Conservation (phyloP, 2,113 vertebrate species). For the Vulpes ferrilata region DNA sequence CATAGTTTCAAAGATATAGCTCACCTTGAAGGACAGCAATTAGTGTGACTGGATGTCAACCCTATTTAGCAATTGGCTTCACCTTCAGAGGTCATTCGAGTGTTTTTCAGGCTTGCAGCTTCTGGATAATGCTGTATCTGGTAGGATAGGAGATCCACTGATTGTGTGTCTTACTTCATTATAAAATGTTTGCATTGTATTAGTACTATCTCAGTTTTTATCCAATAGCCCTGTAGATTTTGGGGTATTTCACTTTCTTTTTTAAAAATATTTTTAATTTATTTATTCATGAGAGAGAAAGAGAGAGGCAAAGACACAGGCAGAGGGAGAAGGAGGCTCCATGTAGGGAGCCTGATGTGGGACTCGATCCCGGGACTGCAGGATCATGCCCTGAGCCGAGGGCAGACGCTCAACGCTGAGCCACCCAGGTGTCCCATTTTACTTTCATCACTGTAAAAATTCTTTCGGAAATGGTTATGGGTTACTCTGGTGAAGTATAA, state of each 20-base stretch:
- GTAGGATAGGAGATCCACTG: background rate
- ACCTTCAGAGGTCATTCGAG: background rate
- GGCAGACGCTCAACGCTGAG: no score
- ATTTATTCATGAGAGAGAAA: no score
- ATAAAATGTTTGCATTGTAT: background rate
- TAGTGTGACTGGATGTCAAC: background rate
- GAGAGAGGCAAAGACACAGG: no score
- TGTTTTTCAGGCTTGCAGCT: background rate
- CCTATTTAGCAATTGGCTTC: background rate
- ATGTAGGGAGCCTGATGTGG: no score
- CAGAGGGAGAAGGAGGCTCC: no score
- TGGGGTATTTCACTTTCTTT: background rate
- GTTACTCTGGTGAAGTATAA: background rate
- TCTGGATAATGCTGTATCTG: background rate
- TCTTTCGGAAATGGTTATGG: background rate
- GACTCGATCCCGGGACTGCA: no score
- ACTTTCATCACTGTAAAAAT: background rate
- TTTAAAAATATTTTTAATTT: no score
- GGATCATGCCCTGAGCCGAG: no score
- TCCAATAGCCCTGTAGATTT: background rate
- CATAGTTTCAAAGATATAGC: background rate
- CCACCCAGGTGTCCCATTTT: background rate
- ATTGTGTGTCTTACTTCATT: background rate
- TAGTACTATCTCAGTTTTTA: background rate
- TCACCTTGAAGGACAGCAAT: background rate